These are phyloP conservation scores for Helostoma temminkii DNA, from an alignment of 2,797 vertebrate species.

Conservation along the genomic window DNA sequence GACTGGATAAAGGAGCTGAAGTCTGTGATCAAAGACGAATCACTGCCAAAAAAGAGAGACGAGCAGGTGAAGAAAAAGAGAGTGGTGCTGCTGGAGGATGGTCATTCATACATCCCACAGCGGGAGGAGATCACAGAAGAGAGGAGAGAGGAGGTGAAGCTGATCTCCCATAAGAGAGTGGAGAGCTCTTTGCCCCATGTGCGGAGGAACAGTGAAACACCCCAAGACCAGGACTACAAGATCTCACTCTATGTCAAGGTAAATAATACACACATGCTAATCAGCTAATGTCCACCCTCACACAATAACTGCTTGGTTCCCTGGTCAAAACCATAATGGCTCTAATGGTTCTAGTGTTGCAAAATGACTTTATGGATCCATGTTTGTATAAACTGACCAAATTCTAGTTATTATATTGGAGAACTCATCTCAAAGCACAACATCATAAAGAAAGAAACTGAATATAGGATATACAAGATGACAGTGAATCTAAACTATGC, in stretches of 20 bases:
- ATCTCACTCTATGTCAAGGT: slow-evolving; percentile 85
- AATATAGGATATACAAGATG: neutral
- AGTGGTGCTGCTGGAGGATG: slow-evolving; percentile 73
- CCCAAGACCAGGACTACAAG: slow-evolving; percentile 64
- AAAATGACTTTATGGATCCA: neutral
- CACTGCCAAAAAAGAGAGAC: slow-evolving; percentile 44
- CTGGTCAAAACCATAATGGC: neutral
- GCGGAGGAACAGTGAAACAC: slow-evolving; percentile 7
- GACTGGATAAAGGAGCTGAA: slow-evolving; percentile 79
- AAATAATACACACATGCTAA: slow-evolving; percentile 20
- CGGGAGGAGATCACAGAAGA: slow-evolving; percentile 45
- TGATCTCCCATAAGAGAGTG: slow-evolving; percentile 39
- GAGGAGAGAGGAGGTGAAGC: slow-evolving; percentile 49
- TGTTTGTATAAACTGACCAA: neutral
- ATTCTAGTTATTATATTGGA: neutral
- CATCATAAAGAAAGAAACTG: neutral
- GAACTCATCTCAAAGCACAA: neutral
- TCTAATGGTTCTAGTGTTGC: neutral
- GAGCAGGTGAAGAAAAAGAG: slow-evolving; percentile 69
- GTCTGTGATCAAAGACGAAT: slow-evolving; percentile 71
- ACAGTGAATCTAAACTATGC: neutral
- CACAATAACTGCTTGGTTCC: neutral
- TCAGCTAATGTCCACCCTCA: neutral
- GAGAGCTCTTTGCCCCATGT: slow-evolving; percentile 30
- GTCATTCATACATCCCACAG: slow-evolving; percentile 58